Evolutionary conservation across 2,888 invertebrate genomes (phyloP).

Genomic region (Yponomeuta cagnagella): DNA sequence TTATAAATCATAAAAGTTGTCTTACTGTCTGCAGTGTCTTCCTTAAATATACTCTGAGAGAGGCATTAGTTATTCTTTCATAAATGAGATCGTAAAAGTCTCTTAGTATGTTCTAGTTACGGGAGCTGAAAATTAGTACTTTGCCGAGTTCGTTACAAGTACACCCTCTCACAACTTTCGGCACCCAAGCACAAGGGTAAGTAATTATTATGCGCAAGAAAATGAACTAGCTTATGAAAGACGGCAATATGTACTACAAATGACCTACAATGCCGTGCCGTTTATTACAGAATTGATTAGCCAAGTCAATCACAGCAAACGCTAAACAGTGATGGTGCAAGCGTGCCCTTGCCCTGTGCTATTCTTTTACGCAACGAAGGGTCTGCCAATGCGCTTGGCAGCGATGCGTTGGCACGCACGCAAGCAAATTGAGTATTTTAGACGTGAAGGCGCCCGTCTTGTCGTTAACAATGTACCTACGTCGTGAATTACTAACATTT

Average conservation of each 20-base stretch:
- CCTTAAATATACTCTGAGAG: no score
- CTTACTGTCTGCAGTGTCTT: no score
- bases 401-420: slow-evolving; percentile 19
- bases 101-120: no score
- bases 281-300: background rate
- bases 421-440: slow-evolving; percentile 58
- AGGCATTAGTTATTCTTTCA: no score
- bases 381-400: slow-evolving; percentile 60
- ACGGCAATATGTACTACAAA: background rate
- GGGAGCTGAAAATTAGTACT: no score
- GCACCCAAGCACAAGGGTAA: no score
- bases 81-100: no score
- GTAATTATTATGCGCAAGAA: no score
- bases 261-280: background rate
- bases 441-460: slow-evolving; percentile 54
- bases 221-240: background rate
- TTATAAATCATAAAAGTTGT: no score
- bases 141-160: no score
- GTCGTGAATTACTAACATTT: no score
- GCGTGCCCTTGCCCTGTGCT: slow-evolving; percentile 46
- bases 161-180: no score
- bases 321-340: slow-evolving; percentile 5
- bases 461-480: background rate
- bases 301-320: background rate
- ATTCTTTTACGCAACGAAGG: slow-evolving; percentile 46